Conservation (phyloP, 2,888 invertebrate species). For the Pseudococcus viburni region DNA sequence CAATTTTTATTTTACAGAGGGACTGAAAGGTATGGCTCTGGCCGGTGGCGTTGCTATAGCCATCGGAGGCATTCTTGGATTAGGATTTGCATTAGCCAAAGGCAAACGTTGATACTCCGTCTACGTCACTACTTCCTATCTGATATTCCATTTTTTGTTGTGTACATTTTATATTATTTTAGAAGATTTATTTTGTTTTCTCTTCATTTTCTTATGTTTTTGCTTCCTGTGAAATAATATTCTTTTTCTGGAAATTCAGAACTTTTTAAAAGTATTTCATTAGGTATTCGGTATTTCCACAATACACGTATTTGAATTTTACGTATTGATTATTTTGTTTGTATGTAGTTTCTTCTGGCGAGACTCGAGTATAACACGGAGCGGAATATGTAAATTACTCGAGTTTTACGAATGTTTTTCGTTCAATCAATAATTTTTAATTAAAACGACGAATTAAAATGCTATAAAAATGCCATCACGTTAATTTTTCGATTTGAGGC, state of each 20-base stretch:
- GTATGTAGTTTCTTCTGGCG: not conserved
- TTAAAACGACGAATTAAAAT: not conserved
- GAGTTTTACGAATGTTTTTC: too few species aligned
- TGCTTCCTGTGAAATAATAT: constrained; percentile 9
- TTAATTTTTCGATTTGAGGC: not conserved
- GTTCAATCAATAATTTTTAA: not conserved
- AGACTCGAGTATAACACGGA: too few species aligned
- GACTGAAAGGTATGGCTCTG: constrained; percentile 89
- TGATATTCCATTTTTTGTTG: constrained; percentile 36
- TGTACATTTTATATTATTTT: constrained; percentile 51
- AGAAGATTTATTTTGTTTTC: constrained; percentile 1
- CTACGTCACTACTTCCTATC: constrained; percentile 41
- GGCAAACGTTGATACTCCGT: constrained; percentile 59
- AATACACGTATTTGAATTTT: constrained; percentile 30
- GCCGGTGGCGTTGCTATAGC: constrained; percentile 91
- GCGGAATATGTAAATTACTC: too few species aligned
- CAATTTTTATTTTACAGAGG: constrained; percentile 75
- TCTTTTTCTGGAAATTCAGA: not conserved
- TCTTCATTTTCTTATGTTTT: not conserved
- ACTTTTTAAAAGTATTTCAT: not conserved
- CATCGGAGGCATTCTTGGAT: constrained; percentile 85
- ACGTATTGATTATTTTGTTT: not conserved
- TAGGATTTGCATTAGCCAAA: constrained; percentile 83
- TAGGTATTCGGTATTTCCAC: not conserved
- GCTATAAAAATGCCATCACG: too few species aligned